Evolutionary conservation across 2,797 vertebrate genomes (phyloP), one percentile per base, ranked within the genome.

Genomic region (Mustela erminea): DNA sequence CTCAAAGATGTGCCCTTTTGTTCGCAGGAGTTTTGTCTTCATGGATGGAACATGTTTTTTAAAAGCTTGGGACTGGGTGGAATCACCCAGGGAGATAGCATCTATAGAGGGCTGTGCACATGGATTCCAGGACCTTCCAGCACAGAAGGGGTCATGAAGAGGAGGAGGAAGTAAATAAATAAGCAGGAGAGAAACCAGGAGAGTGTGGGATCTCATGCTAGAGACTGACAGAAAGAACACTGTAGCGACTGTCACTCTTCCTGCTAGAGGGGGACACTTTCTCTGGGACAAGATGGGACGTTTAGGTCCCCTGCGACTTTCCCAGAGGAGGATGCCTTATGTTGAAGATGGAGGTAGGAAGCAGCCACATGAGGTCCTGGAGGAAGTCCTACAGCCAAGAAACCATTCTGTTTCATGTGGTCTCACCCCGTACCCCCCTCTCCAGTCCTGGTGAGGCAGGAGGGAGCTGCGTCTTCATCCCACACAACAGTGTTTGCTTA

Each of bases 301-400:
- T n/a, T n/a, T n/a, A n/a, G n/a, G n/a, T n/a, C n/a, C n/a, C n/a
- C n/a, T n/a, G n/a, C n/a, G n/a, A n/a, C n/a, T n/a, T n/a, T n/a
- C n/a, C n/a, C n/a, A 60, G 90, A 58, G 38, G 89, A 64, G 52
- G 5, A 5, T 13, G 15, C n/a, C 41, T 7, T 21, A 60, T 14
- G 23, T 58, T 32, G 49, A 77, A 46, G 81, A 35, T 18, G 1
- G 75, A 74, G 3, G 8, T 25, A 25, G 52, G 1, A 32, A 68
- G 32, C 10, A 21, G 18, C 25, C 2, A n/a, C 0, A 0, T 32
- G 88, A 81, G 35, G 35, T 41, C 25, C 10, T 66, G 15, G 72
- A 60, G n/a, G n/a, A 70, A 10, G 41, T 64, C 58, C 75, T 80
- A 56, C 2, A 9, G 58, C 54, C 8, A 41, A 46, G 75, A 86